Percentiles rank a stretch among this genome's conserved stretches.
Evolutionary conservation across 2,797 vertebrate genomes (phyloP).

Genomic region (Aplochiton taeniatus): DNA sequence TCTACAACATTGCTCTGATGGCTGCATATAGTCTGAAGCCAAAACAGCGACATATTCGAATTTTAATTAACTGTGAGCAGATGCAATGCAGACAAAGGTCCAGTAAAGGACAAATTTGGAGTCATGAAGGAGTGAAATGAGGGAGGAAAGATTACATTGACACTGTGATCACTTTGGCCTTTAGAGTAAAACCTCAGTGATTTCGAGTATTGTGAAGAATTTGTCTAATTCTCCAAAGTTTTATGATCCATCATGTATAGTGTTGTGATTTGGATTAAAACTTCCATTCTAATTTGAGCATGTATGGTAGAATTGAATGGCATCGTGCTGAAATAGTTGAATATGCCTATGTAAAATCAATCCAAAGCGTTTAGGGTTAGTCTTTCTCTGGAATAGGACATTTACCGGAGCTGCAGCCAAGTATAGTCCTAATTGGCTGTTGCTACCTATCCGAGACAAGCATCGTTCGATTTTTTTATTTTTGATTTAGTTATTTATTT

Average conservation of each 20-base stretch:
- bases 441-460: not conserved
- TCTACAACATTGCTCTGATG: conserved; percentile 31
- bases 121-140: conserved; percentile 33
- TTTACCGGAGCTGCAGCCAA: conserved; percentile 21
- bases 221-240: not conserved
- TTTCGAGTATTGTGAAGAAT: not conserved
- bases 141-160: conserved; percentile 39
- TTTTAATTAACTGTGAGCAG: conserved; percentile 62
- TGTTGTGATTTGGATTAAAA: not conserved
- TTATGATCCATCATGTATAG: not conserved
- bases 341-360: too few relatives aligned
- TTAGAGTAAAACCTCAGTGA: conserved; percentile 22
- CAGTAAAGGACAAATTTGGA: conserved; percentile 38
- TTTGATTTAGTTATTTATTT: too few relatives aligned
- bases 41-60: conserved; percentile 53
- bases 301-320: too few relatives aligned
- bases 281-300: too few relatives aligned
- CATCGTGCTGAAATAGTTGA: too few relatives aligned
- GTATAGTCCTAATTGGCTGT: conserved; percentile 30
- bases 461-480: too few relatives aligned
- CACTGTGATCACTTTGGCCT: conserved; percentile 35
- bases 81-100: conserved; percentile 48
- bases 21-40: conserved; percentile 35
- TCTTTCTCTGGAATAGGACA: too few relatives aligned
- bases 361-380: too few relatives aligned